Evolutionary conservation across 1,140 invertebrate species (phyloP), one percentile per base, ranked within the genome.

Genomic region (Aporrectodea caliginosa): DNA sequence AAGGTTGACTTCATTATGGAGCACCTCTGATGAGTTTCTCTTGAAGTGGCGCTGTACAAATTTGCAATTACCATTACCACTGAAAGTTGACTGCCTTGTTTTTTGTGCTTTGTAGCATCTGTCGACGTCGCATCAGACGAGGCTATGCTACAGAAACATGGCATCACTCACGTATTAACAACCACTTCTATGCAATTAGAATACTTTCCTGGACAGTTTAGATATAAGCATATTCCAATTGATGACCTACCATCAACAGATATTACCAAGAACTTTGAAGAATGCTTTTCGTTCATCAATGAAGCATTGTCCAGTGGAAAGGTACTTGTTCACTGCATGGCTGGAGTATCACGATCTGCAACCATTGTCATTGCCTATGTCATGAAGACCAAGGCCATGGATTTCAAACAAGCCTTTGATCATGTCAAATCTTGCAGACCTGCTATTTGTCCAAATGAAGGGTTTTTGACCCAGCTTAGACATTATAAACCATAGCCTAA

Each of bases 281-380:
- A 58, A 58, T 58, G 43, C 22, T 58, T 58, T 58, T 58, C 22
- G 43, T 58, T 58, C 43, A 58, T 58, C 22, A 31, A 80, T 34
- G 68, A 80, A 35, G 70, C 78, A 30, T 81, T 31, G 80, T 75
- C 30, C 78, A 92, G 93, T 2, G 93, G 94, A n/a, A 90, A 91
- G 79, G 92, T 93, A 0, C 86, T 96, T 80, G 92, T 97, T 0
- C 95, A 97, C 87, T 97, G 95, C 85, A 92, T 96, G 0, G 95
- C 95, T 0, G 95, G 95, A 0, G 93, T 96, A 0, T 94, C 93
- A 81, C 90, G 95, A 75, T 96, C 94, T 0, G 93, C 95, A 0
- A 91, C 93, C 0, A 89, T 97, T 0, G 94, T 93, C 83, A 89
- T 98, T 68, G 95, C 94, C 0, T 97, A 96, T 87, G 90, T 98